Evolutionary conservation across 2,797 vertebrate genomes (phyloP).

Genomic region (Pristis pectinata): DNA sequence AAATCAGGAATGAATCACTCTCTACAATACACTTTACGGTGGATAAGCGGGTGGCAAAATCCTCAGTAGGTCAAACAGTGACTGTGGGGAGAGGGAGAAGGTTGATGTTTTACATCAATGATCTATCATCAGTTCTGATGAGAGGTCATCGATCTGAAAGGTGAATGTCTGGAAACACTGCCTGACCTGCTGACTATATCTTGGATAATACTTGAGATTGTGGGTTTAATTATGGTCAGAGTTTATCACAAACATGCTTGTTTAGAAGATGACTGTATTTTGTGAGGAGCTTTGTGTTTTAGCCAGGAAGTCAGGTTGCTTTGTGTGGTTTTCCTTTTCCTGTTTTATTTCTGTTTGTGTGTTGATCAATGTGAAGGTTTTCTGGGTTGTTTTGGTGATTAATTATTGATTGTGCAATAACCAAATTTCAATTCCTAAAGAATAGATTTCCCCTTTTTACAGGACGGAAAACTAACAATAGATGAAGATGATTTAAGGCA

Average conservation of each 20-base stretch:
- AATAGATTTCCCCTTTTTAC: neutral
- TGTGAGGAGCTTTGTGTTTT: neutral
- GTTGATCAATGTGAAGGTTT: neutral
- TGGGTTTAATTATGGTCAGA: neutral
- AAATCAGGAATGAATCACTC: no score
- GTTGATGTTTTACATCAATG: no score
- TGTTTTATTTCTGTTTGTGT: neutral
- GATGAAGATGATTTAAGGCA: neutral
- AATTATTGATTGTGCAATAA: neutral
- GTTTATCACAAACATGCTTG: neutral
- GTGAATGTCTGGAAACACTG: no score
- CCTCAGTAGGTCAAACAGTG: no score
- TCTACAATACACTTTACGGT: no score
- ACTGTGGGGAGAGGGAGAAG: no score
- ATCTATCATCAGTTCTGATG: no score
- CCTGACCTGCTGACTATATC: no score
- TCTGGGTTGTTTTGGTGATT: neutral
- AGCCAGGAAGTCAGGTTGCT: neutral
- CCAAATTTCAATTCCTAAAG: neutral
- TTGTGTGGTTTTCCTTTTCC: neutral
- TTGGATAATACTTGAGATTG: no score
- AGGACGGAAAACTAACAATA: neutral
- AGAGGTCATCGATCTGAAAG: no score
- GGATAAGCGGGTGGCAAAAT: no score
- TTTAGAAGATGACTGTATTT: neutral